Evolutionary conservation across 2,113 vertebrate species (phyloP), one percentile per base, ranked within the genome.

Genomic region (Sturnira hondurensis): DNA sequence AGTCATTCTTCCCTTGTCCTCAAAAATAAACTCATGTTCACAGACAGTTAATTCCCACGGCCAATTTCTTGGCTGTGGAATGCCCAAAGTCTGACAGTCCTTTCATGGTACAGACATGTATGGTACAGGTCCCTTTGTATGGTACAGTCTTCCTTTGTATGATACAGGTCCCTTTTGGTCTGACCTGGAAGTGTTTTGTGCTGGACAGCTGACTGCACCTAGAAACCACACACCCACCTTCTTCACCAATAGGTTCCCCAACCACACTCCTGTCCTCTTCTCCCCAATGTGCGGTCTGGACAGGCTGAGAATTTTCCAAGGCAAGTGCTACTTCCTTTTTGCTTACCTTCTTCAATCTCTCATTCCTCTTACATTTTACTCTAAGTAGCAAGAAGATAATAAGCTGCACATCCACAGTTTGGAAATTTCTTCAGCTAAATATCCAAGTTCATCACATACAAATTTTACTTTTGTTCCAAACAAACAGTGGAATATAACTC

Each of bases 381-480:
- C 3, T 8, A 76, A 92, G 50, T 8, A 84, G 20, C 56, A 89
- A 92, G 7, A 45, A 82, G 20, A 47, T 63, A 82, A 82, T 33
- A 86, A n/a, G 45, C 33, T 76, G 20, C 8, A 82, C n/a, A 43
- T 80, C 43, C 47, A 74, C 7, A 76, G 33, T 86, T 61, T 50
- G 38, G 58, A 92, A 92, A 94, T 89, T 82, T 89, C 33, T 58
- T 89, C 43, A 77, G 43, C 31, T 89, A 82, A 82, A 54, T 77
- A 86, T 28, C 26, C 31, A 73, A 86, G 52, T 71, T 89, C 28
- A 77, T 3, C 20, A 26, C 20, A 63, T 82, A 54, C 16, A 80
- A 52, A 56, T 67, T 83, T 67, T 93, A 81, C 65, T 86, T 78
- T 78, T 36, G 41, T 74, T 52, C n/a, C 28, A 67, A 85, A 91